Evolutionary conservation across 2,888 invertebrate species (phyloP), one percentile per base, ranked within the genome.

Genomic region (Hirudinaria manillensis): DNA sequence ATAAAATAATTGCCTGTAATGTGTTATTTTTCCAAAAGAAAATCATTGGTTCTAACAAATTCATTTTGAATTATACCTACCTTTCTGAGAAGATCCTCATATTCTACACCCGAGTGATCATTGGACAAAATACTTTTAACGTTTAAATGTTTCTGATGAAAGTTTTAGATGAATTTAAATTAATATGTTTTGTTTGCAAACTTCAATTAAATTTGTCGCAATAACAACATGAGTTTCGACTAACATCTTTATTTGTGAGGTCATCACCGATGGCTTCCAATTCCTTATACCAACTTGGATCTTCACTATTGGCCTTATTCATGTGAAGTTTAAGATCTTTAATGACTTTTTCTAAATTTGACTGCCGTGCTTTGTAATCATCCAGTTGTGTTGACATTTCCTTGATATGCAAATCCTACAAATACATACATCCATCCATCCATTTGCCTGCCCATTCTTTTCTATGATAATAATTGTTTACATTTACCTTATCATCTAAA

Each of bases 1-100:
- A 68, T 29, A 34, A 36, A 68, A 68, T 7, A 68, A 29, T 68
- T n/a, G 13, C 13, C 68, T 68, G 7, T 4, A 68, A 68, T 68
- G 7, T 13, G 16, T 6, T 34, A 4, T 68, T 68, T 68, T 10
- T 1, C 34, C 13, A 6, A 36, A 68, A 68, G 34, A 68, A 7
- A 68, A 68, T 3, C 1, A 34, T 29, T 10, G n/a, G 32, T 29
- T 34, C 24, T 27, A 61, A 61, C 6, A 27, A 2, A n/a, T 61
- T 27, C 13, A 13, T 61, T 4, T 10, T 16, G 10, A 10, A 68
- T 68, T 68, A 1, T 68, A 10, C 1, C 27, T 68, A 34, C 68
- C 68, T 34, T 68, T 29, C 68, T 68, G 68, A 36, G 36, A 61
- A 61, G 61, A 6, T 7, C 61, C 29, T 61, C 27, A 10, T 61